Conservation (phyloP, 2,113 vertebrate genomes). For the Callaeas wilsoni region DNA sequence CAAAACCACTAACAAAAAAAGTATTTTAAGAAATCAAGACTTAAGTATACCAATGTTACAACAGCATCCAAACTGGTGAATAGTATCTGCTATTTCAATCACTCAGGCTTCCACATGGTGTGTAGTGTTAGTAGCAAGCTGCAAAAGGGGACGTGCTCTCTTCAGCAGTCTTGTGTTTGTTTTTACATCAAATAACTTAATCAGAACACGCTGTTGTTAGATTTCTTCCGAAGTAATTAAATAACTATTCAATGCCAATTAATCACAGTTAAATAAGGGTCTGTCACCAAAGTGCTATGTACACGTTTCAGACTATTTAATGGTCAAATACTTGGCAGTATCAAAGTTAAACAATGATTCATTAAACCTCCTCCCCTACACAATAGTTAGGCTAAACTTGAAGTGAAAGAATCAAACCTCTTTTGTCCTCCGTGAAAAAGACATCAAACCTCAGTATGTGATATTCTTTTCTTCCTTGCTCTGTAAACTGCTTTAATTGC, state of each 20-base stretch:
- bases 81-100: neutral
- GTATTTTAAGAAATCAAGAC: neutral
- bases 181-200: constrained; percentile 72
- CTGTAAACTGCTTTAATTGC: constrained; percentile 81
- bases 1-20: neutral
- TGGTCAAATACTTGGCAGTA: constrained; percentile 82
- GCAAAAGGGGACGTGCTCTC: neutral
- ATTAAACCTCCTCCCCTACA: constrained; percentile 83
- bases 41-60: neutral
- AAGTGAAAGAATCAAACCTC: constrained; percentile 80
- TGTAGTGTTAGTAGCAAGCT: neutral
- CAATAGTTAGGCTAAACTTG: constrained; percentile 81
- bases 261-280: constrained; percentile 80
- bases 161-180: constrained; percentile 15
- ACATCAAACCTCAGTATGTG: constrained; percentile 79
- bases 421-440: constrained; percentile 87
- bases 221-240: constrained; percentile 78
- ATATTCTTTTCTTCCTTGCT: constrained; percentile 76
- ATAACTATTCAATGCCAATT: constrained; percentile 78
- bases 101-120: neutral
- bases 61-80: neutral
- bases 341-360: constrained; percentile 92
- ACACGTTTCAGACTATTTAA: constrained; percentile 78
- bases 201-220: constrained; percentile 71
- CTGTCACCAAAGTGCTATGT: constrained; percentile 72